Conservation (phyloP, 2,797 vertebrate species). For the Micropoecilia bifurca region DNA sequence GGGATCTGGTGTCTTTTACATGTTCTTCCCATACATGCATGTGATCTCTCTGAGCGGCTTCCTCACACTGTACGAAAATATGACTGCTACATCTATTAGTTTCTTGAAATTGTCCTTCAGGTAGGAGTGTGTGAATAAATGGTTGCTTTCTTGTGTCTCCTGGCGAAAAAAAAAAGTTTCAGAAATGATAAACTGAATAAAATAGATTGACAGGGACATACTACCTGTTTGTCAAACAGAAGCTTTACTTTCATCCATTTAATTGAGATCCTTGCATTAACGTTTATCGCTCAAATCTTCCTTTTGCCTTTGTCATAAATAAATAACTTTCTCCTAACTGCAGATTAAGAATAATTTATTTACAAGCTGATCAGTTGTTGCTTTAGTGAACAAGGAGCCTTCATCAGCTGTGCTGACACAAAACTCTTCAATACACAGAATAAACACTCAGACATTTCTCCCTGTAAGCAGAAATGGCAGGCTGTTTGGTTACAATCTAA, state of each 20-base stretch:
- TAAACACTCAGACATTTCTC: constrained; percentile 7
- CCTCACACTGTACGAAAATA: too few relatives aligned
- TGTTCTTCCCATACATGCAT: neutral
- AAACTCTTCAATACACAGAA: neutral
- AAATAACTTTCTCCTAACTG: neutral
- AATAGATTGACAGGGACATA: neutral
- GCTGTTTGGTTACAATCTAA: neutral
- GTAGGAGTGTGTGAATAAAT: neutral
- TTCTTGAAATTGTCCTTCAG: neutral
- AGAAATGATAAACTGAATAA: neutral
- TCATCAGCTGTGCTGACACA: constrained; percentile 7
- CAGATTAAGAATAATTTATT: constrained; percentile 16
- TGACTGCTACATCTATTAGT: too few relatives aligned
- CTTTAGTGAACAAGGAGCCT: constrained; percentile 10
- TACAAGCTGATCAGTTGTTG: neutral
- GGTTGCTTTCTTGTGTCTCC: neutral
- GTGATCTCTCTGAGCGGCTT: neutral
- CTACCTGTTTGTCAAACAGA: neutral
- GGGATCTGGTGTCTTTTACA: neutral
- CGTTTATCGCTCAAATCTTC: neutral
- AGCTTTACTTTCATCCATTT: neutral
- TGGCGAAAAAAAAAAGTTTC: neutral
- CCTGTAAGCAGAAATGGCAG: neutral
- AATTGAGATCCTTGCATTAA: neutral
- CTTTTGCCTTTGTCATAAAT: neutral